A percentile compares a stretch with the other conserved stretches of the same genome.
Conservation (phyloP, 2,113 vertebrate genomes). For the Sclerurus mexicanus region DNA sequence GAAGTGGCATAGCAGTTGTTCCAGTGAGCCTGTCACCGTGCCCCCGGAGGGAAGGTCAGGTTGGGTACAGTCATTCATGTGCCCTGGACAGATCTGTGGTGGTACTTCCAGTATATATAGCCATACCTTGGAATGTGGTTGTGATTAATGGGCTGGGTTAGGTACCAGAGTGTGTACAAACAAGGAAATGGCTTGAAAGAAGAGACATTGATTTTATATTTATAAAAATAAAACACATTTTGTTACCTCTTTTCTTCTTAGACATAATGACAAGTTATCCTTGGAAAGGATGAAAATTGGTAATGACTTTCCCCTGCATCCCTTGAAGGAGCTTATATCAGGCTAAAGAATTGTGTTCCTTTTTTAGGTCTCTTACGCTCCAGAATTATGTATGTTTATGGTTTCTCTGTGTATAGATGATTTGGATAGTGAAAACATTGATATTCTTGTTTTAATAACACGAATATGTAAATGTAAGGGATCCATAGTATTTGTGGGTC, state of each 20-base stretch:
- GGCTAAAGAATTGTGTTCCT: background rate
- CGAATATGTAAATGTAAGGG: background rate
- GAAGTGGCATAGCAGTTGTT: accelerated
- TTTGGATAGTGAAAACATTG: background rate
- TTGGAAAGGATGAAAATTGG: background rate
- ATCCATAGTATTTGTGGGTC: background rate
- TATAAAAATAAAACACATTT: conserved; percentile 23
- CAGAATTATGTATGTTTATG: background rate
- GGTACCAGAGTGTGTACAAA: background rate
- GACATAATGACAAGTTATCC: background rate
- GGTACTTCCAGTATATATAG: background rate
- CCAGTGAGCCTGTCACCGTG: background rate
- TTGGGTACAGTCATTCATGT: background rate
- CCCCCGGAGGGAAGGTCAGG: background rate
- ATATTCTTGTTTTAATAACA: background rate
- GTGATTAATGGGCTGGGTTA: background rate
- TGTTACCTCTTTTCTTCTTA: background rate
- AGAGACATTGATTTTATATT: conserved; percentile 35
- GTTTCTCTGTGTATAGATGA: background rate
- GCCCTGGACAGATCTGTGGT: background rate
- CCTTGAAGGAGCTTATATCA: background rate
- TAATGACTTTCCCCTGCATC: background rate
- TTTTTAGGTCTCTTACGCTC: background rate
- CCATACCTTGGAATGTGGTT: background rate
- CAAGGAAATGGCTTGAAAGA: conserved; percentile 36